Base-by-base conservation (phyloP, 2,113 vertebrate species). In the Serinus canaria region DNA sequence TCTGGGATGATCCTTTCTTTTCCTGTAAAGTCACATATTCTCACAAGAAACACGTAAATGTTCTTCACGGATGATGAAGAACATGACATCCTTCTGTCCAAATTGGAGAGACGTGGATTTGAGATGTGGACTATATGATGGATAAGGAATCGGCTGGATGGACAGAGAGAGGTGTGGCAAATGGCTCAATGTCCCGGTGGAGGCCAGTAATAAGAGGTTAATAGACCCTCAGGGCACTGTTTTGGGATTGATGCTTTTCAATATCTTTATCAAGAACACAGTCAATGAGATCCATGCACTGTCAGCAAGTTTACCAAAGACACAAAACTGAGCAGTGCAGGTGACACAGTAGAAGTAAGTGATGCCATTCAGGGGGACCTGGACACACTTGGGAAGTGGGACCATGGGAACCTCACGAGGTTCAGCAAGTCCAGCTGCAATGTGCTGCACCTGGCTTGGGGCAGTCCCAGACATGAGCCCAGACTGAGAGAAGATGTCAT, bases 71-170 rank as follows among this genome's bases (percentile, higher is more conserved):
- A 58, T 46, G 19, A 46, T 46, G n/a, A 83, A 60, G 28, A 68
- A 27, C 16, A 6, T 55, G 25, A 19, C n/a, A 62, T 49, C 25
- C 30, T 83, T 69, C 25, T 47, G 17, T 90, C n/a, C 55, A 62
- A 49, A 49, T 9, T 47, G 9, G 24, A 55, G 14, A 43, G 35
- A 63, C 17, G 7, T 55, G 63, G 22, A 31, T 69, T 62, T 63
- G 41, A 55, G 31, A 30, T 0, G 0, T 47, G 55, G 39, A 13
- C 7, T 18, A 7, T 35, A 11, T n/a, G 9, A 7, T 16, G 17
- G 6, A 41, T 35, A 27, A 59, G 47, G 55, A 76, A 55, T 19
- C 60, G 70, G 11, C 39, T 68, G 20, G 39, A 47, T 75, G n/a
- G 17, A 21, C 28, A 39, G 10, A 64, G n/a, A 66, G 37, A 53